A percentile compares a stretch with the other conserved stretches of the same genome.
Conservation (phyloP, 2,797 vertebrate species). For the Chloroceryle amazona region DNA sequence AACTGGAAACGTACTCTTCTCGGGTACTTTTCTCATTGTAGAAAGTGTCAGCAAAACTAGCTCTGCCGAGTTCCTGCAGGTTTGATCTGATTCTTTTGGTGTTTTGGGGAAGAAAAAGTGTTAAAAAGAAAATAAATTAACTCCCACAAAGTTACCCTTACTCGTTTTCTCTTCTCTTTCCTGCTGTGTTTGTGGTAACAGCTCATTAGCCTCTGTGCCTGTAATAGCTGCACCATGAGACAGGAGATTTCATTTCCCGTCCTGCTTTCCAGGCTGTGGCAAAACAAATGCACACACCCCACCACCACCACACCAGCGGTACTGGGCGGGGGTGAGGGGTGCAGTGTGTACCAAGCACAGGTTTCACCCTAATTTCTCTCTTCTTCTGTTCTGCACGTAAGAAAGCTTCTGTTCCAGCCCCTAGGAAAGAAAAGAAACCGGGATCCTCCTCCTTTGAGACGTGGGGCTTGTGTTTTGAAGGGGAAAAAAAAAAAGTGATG, state of each 20-base stretch:
- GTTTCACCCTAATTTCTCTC: not conserved
- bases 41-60: not conserved
- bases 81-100: not conserved
- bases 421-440: not conserved
- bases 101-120: not conserved
- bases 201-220: not conserved
- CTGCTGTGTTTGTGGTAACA: not conserved
- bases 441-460: not conserved
- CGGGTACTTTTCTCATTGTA: not conserved
- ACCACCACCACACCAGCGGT: not conserved
- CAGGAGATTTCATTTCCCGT: constrained; percentile 8
- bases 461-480: not conserved
- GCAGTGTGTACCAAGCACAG: not conserved
- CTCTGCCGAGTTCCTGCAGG: not conserved
- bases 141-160: not conserved
- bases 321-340: not conserved
- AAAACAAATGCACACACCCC: not conserved
- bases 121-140: not conserved
- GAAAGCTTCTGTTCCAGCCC: not conserved
- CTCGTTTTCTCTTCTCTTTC: not conserved
- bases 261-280: constrained; percentile 5
- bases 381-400: not conserved
- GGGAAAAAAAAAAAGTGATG: not conserved
- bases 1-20: not conserved
- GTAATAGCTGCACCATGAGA: not conserved